Percentiles rank a stretch among this genome's conserved stretches.
Conservation (phyloP, 2,113 vertebrate species). For the Malurus cyaneus region DNA sequence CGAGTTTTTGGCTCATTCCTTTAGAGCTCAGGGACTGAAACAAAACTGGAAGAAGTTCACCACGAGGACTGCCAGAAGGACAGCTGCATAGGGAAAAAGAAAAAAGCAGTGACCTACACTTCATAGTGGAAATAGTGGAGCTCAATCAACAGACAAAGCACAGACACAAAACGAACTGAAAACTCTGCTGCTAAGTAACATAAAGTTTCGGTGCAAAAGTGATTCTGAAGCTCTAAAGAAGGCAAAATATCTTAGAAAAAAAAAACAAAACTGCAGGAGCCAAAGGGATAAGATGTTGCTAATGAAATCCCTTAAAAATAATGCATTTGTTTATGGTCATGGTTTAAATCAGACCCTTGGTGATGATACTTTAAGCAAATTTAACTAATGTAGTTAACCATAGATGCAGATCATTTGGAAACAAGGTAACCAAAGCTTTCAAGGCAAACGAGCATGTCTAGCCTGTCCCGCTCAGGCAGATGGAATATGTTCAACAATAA, state of each 20-base stretch:
- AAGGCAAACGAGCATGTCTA: neutral
- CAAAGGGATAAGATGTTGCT: neutral
- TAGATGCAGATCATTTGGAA: neutral
- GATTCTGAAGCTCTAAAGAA: neutral
- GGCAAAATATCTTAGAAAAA: neutral
- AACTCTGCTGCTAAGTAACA: neutral
- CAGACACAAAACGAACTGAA: neutral
- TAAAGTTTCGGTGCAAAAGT: neutral
- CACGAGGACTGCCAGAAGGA: slow-evolving; percentile 5
- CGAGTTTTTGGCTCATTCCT: slow-evolving; percentile 16
- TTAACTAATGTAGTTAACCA: neutral
- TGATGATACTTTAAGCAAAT: neutral
- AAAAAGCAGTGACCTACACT: neutral
- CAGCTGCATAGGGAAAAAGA: neutral
- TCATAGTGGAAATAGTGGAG: neutral
- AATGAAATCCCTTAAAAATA: neutral
- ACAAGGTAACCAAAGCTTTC: neutral
- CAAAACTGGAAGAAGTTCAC: slow-evolving; percentile 8
- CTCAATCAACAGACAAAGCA: neutral
- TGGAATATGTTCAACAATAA: neutral
- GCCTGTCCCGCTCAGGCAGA: neutral
- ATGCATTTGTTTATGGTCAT: neutral
- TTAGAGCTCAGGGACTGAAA: neutral
- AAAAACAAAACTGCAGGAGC: neutral
- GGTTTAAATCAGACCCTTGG: neutral